Base-by-base conservation (phyloP, 2,113 vertebrate genomes). In the Hippocampus mohnikei region DNA sequence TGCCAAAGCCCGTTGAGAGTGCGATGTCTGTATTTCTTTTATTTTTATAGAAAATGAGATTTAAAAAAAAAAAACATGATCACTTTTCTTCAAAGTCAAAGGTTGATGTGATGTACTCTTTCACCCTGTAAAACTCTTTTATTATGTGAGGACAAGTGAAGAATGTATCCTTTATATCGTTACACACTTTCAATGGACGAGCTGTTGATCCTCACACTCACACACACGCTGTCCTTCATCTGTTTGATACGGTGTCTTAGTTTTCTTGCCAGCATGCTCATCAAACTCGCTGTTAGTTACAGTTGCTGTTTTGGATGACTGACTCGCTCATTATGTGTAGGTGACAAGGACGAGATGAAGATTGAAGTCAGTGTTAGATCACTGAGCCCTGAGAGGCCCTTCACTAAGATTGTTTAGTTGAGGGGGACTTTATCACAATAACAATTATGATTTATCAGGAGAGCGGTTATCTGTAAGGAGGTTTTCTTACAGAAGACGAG, bases 201-300 rank as follows among this genome's bases (percentile, higher is more conserved):
- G 78, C 71, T 76, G 41, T 44, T 91, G 88, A 91, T 90, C 90
- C 79, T 81, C 40, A 58, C 83, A 79, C 80, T 58, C 75, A 77
- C 76, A 74, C 67, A 74, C 67, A 80, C 62, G 44, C 72, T 80
- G 71, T 73, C 25, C 76, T 83, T 85, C 77, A 74, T 79, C 74
- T 75, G 68, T 73, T 79, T 81, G 68, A 68, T 81, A 70, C 83
- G 72, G 81, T 78, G 70, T 89, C 85, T 90, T 72, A 79, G 84
- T 81, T 81, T 87, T 73, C 75, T 80, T 88, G 87, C 89, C 87
- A 83, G 79, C 71, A 68, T 69, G 65, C 11, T 79, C 67, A 73
- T 84, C 82, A 37, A 78, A 83, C 81, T 82, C 82, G 72, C 84
- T 80, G 72, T 84, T 85, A 79, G 85, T 81, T 75, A 83, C 69